These are phyloP conservation scores for Oryctes rhinoceros DNA, from an alignment of 1,140 invertebrate genomes.

Conservation along the genomic window DNA sequence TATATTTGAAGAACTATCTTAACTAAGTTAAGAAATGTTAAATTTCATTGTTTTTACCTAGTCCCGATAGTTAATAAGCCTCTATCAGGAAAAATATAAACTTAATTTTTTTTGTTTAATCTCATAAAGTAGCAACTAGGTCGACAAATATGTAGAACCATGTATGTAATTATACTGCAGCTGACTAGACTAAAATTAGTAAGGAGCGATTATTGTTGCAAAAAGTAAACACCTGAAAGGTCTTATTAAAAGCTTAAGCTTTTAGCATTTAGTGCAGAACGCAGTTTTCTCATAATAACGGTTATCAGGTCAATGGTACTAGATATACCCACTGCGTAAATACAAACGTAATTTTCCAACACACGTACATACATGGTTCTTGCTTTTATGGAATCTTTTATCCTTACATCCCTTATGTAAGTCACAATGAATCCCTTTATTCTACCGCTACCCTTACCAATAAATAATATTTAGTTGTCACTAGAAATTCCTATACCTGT, in stretches of 20 bases:
- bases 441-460: not conserved
- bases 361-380: not conserved
- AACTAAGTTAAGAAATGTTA: no score
- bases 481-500: not conserved
- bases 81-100: no score
- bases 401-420: conserved; percentile 36
- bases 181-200: no score
- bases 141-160: no score
- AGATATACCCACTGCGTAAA: conserved; percentile 9
- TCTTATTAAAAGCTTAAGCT: not conserved
- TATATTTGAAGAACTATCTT: no score
- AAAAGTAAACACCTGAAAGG: not conserved
- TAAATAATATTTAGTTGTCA: not conserved
- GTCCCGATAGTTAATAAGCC: no score
- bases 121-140: no score
- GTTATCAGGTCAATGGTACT: conserved; percentile 26
- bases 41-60: no score
- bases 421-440: conserved; percentile 39
- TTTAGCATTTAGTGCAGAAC: not conserved
- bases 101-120: no score
- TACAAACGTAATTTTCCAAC: conserved; percentile 35
- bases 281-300: conserved; percentile 36
- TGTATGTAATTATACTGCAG: no score
- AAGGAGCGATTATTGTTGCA: no score
- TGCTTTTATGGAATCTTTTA: conserved; percentile 36